Evolutionary conservation across 2,113 vertebrate genomes (phyloP), one percentile per base, ranked within the genome.

Genomic region (Antidorcas marsupialis): DNA sequence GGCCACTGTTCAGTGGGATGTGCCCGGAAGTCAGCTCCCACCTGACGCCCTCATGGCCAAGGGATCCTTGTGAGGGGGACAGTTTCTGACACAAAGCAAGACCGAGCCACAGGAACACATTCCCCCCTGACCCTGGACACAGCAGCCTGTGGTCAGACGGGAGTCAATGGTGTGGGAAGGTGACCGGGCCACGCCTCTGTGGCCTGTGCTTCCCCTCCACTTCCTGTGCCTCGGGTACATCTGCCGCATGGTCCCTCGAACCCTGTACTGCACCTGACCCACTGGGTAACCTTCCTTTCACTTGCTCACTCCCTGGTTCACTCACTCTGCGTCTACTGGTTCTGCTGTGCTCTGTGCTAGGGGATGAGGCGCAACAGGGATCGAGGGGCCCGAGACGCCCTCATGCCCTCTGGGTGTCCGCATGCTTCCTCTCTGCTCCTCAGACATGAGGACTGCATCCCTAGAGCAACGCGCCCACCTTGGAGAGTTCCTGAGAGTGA

Each of bases 361-460:
- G n/a, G 92, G 30, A 82, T 11, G 0, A 82, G 30, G 47, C 10
- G 6, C 0, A 7, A 3, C 3, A 53, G 17, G 76, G 12, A 67
- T 23, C 25, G 25, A 16, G 52, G 8, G 47, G 16, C 45, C 28
- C 0, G 0, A 19, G 28, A 50, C 0, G 6, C 47, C 39, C 50
- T 27, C 8, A 2, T 14, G 19, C 52, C 50, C 27, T 50, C 39
- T 39, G 23, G 12, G 30, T 4, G 0, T 39, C 17, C 3, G 3
- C 11, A 71, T 0, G n/a, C 43, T 67, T 57, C 45, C 39, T 39
- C 23, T 82, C 39, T 39, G 33, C 62, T 19, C 33, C 53, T 74
- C 19, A 23, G 13, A 19, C n/a, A 47, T 3, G 33, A 84, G 52
- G 16, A 52, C 27, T 14, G 6, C 23, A 62, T 43, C 43, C 25